Conservation (phyloP, 2,113 vertebrate species). For the Pseudorectes ferrugineus region DNA sequence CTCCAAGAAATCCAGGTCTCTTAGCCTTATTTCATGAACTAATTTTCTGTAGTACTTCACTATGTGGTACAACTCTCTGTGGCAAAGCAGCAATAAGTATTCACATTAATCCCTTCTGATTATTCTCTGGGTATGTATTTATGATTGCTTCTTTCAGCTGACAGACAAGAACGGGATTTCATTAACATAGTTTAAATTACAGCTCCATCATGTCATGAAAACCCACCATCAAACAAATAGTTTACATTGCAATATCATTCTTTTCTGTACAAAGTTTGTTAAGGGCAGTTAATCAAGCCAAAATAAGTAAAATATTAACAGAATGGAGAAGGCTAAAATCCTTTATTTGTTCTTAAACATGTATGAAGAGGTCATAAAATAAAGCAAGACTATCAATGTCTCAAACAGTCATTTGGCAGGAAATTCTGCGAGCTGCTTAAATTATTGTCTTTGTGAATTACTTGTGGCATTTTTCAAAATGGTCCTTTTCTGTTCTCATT, state of each 20-base stretch:
- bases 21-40: neutral
- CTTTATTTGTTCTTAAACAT: conserved; percentile 4
- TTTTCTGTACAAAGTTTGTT: neutral
- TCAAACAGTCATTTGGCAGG: neutral
- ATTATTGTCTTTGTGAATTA: conserved; percentile 6
- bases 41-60: neutral
- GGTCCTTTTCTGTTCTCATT: conserved; percentile 16
- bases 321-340: neutral
- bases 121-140: conserved; percentile 4
- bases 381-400: neutral
- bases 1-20: neutral
- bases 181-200: conserved; percentile 9
- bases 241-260: neutral
- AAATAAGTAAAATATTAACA: neutral
- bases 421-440: conserved; percentile 5
- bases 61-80: neutral
- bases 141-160: conserved; percentile 14
- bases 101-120: neutral
- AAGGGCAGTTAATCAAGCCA: neutral
- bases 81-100: neutral
- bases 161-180: neutral
- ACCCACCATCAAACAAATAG: neutral
- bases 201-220: neutral
- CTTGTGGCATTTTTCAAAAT: conserved; percentile 37
- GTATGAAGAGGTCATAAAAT: neutral